Conservation (phyloP, 2,797 vertebrate species). For the Apogon hyalosoma region DNA sequence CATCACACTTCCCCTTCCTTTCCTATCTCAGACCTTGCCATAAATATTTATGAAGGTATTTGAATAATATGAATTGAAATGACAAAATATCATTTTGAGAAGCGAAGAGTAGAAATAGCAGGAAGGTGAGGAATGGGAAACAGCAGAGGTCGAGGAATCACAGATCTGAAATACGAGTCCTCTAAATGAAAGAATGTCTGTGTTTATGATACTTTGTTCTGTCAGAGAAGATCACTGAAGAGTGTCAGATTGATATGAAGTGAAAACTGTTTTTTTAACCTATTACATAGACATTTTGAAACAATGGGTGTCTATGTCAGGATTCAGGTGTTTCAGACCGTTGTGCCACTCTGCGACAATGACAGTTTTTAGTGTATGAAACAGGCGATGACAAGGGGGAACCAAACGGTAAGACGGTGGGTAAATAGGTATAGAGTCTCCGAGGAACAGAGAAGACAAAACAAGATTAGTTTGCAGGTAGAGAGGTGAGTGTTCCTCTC, state of each 20-base stretch:
- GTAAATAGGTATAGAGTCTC: slow-evolving; percentile 43
- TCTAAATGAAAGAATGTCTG: slow-evolving; percentile 18
- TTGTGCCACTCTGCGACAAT: slow-evolving; percentile 6
- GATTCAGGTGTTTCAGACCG: slow-evolving; percentile 8
- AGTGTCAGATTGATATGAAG: background rate
- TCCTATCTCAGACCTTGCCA: slow-evolving; percentile 52
- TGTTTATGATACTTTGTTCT: slow-evolving; percentile 10
- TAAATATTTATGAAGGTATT: slow-evolving; percentile 79
- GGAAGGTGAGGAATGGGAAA: slow-evolving; percentile 56
- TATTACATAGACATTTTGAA: background rate
- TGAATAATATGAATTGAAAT: slow-evolving; percentile 79
- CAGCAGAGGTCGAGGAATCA: slow-evolving; percentile 34
- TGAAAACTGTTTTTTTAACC: no score
- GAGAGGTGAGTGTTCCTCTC: slow-evolving; percentile 31
- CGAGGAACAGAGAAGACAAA: slow-evolving; percentile 31
- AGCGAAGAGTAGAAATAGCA: slow-evolving; percentile 54
- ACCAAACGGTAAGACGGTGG: slow-evolving; percentile 10
- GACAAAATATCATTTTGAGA: slow-evolving; percentile 74
- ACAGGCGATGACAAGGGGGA: slow-evolving; percentile 4
- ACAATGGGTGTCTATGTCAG: background rate
- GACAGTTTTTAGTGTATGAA: slow-evolving; percentile 8
- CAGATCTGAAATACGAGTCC: slow-evolving; percentile 29
- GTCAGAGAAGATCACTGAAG: background rate
- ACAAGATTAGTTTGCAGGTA: slow-evolving; percentile 39
- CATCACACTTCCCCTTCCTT: slow-evolving; percentile 42